Evolutionary conservation across 92 coral and sea anemone species (phyloP), one percentile per base, ranked within the genome.

Genomic region (Nematostella vectensis): DNA sequence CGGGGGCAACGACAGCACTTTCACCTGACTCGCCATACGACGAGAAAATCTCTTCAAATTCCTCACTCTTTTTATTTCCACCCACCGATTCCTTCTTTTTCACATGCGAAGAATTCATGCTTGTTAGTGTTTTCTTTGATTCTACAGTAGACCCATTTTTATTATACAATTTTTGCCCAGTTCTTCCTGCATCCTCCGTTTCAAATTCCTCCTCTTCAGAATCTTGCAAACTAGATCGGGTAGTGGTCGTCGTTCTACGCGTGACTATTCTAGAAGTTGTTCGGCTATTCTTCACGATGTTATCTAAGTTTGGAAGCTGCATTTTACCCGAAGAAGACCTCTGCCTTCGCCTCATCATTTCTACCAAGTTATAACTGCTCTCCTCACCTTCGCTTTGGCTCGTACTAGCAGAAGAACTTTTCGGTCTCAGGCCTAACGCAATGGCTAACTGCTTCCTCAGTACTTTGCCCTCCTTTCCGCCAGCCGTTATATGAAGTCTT

Each of bases 401-500:
- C 3, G 43, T 16, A 38, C 66, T 60, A 17, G 66, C 55, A 3
- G 54, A 30, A 0, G 61, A 53, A 12, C 61, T 29, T 21, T 17
- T 43, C 18, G 44, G 3, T 24, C 51, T 52, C 25, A 65, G 18
- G 11, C 71, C 71, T 23, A 65, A 25, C 40, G 71, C 62, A 31
- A 54, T 54, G 10, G 71, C 71, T 2, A 65, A 62, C 27, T 39
- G 36, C 51, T 65, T 65, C 27, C 62, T 65, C 51, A 65, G 33
- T 3, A 27, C 50, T 43, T 37, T 37, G 17, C 71, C 71, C 27
- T 65, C 71, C 31, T 24, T 65, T 27, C 71, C 71, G 42, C 22
- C 44, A 24, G 71, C 20, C 25, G 71, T 65, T 6, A 65, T 65
- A 28, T 65, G 71, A 10, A 26, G 61, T 27, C n/a, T 54, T 8